Evolutionary conservation across 2,888 invertebrate species (phyloP), one percentile per base, ranked within the genome.

Genomic region (Homarus gammarus): DNA sequence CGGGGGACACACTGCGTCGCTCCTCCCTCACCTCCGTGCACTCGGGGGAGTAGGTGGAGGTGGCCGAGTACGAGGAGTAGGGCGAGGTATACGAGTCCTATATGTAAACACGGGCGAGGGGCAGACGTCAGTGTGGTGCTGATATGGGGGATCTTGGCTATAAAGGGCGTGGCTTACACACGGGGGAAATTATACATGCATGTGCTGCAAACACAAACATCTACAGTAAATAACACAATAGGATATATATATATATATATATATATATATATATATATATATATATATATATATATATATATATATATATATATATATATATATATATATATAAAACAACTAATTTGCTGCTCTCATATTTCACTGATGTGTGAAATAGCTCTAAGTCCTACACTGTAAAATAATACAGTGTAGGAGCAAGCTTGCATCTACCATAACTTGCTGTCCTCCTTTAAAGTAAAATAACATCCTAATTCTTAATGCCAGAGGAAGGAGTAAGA

Each of bases 1-100:
- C 27, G 49, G 85, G 85, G 72, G 87, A 87, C 27, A 81, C 68
- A 27, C 85, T 85, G 12, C 78, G 85, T 12, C 84, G 73, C 44
- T 73, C 75, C 73, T 87, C 87, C 61, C 38, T 70, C 31, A 81
- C 31, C 33, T 87, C 87, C 27, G 72, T 61, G 36, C 73, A 38
- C 36, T 72, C 70, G 61, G 82, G 73, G 31, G 22, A n/a, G 73
- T 56, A 72, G 77, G 38, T 68, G 27, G 75, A 49, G 68, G 77
- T 22, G 61, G 83, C 81, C 15, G 77, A 44, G 68, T 49, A 77
- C 51, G 82, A 64, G 61, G 88, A 88, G 83, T 68, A 68, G 22
- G 88, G 64, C 33, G 83, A 82, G 56, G 44, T 49, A 5, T 49
- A 75, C 56, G 56, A n/a, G 51, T 40, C 64, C 64, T 61, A 44